Conservation (phyloP, 2,113 vertebrate genomes). For the Tapirus terrestris region DNA sequence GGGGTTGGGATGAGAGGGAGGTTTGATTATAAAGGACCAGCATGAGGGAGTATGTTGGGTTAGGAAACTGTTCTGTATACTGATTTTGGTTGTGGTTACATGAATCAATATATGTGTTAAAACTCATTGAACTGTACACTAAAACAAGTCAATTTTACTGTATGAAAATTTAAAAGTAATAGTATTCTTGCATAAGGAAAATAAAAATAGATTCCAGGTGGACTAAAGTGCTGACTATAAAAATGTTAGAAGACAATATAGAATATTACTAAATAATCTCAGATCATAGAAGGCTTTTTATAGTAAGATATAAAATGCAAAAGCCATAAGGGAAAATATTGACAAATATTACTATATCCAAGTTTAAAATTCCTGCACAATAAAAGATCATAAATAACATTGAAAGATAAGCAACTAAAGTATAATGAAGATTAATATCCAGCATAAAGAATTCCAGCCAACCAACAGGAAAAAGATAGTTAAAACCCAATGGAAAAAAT, state of each 20-base stretch:
- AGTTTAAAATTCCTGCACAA: not conserved
- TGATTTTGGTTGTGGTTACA: not conserved
- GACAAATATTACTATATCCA: not conserved
- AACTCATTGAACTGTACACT: not conserved
- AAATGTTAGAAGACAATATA: not conserved
- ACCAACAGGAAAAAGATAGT: not conserved
- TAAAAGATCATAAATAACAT: not conserved
- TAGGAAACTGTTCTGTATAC: not conserved
- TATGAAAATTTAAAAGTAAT: not conserved
- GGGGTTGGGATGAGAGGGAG: not conserved
- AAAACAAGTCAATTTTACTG: not conserved
- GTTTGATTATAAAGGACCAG: not conserved
- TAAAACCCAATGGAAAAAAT: not conserved
- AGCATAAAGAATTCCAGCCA: not conserved
- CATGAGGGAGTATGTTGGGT: not conserved
- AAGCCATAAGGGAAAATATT: not conserved
- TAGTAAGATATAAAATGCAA: not conserved
- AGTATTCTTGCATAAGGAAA: not conserved
- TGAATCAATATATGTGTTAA: not conserved
- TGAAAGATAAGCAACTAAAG: not conserved
- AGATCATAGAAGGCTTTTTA: not conserved
- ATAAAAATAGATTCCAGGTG: not conserved
- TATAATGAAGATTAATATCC: not conserved
- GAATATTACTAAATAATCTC: not conserved
- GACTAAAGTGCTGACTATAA: not conserved